Evolutionary conservation across 2,797 vertebrate species (phyloP), one percentile per base, ranked within the genome.

Genomic region (Chromis chromis): DNA sequence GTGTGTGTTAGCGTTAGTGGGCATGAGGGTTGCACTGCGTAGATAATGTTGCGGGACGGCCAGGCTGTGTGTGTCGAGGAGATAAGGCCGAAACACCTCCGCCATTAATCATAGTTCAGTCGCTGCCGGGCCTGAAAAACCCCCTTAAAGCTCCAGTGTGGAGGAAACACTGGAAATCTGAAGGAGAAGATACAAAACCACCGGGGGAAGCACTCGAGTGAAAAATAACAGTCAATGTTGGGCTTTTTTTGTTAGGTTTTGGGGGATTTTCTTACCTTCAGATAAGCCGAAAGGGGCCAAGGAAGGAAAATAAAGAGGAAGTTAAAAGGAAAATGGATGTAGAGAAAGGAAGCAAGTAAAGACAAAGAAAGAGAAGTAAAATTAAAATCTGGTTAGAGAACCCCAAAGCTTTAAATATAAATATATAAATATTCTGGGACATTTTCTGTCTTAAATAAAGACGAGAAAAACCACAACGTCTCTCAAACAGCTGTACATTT

Each of bases 41-140:
- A 74, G 85, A 85, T 84, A 86, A 86, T 76, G 50, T 82, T 69
- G 49, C 66, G 69, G 82, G 78, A 73, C 56, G 52, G 83, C 79
- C 81, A 67, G 69, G 76, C 82, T 55, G 84, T 85, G 86, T 92
- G 92, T 86, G 87, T 79, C 9, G 49, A 33, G 56, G 82, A 92
- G 94, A 94, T 94, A 94, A 93, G 89, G 70, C 75, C 7, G 84
- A 78, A 81, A 70, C 80, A 75, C 73, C 54, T 55, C 73, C 17
- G 24, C 65, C 77, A 90, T 92, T 88, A 88, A 89, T 92, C 89
- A 89, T 65, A 60, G 76, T 82, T 74, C 74, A 71, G 65, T 67
- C 13, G 42, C 59, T 0, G 64, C 60, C 85, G 62, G 76, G 67
- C 71, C 62, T 74, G 14, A 56, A 68, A 83, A 72, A 49, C 58